Evolutionary conservation across 1,140 invertebrate species (phyloP), one percentile per base, ranked within the genome.

Genomic region (Scaptomyza graminum): DNA sequence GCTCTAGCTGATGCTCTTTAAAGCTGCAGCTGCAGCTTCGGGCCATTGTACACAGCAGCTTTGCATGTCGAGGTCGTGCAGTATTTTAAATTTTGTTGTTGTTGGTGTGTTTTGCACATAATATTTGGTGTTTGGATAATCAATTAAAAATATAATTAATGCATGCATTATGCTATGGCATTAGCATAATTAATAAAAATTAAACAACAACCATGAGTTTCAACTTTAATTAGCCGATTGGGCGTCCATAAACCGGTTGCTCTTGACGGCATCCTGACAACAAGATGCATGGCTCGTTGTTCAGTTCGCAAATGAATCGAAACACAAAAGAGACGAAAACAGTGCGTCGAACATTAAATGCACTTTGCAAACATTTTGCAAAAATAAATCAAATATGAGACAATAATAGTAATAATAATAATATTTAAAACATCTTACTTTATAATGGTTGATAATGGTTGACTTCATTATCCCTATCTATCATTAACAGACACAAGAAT

Each of bases 1-100:
- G 68, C 52, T 60, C 47, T 60, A 18, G 56, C 46, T 39, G 52
- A 4, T 41, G 37, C 37, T 61, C 60, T 65, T n/a, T n/a, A 28
- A 71, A 71, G 54, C 50, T 50, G 44, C 13, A 25, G 41, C 28
- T 71, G 50, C 46, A 56, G 61, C 75, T 56, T 59, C 55, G 65
- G 54, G 67, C 67, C 72, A 81, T 76, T 65, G 64, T 67, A 61
- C 65, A 81, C 47, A 77, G 61, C 55, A 74, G 67, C 64, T 79
- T 88, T 84, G 73, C 83, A 88, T 88, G 83, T 88, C 83, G 83
- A 88, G 83, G 83, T 83, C 83, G 76, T 60, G 69, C 73, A 76
- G 72, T 82, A 66, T 80, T 81, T 57, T 81, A 78, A 59, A 0
- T 41, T 41, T 52, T 52, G 47, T 49, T 70, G 47, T 61, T 63